Evolutionary conservation across 2,113 vertebrate genomes (phyloP), one percentile per base, ranked within the genome.

Genomic region (Gavialis gangeticus): DNA sequence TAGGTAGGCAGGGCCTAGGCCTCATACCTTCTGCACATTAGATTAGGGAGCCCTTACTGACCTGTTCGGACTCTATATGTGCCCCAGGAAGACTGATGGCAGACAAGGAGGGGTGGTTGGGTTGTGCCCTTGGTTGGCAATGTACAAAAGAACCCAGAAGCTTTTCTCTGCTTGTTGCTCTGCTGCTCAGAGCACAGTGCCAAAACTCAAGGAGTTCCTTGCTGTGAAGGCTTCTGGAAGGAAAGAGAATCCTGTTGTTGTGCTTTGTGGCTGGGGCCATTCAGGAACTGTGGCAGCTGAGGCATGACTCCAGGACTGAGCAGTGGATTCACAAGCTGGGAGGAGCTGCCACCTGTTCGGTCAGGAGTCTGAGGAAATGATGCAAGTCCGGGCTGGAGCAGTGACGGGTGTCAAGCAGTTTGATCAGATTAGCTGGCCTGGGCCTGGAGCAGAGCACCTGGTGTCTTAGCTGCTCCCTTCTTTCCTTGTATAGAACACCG

Each of bases 401-500:
- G 46, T 46, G 46, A 46, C 3, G 46, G 1, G 28, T 21, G 76
- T 10, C 21, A 18, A 37, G 27, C 59, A 21, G 76, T 79, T 67
- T 58, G 15, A 16, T 55, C 92, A 57, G 60, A 10, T 82, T 77
- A 76, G 59, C 64, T 73, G 81, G 55, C 30, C 58, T 13, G 64
- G 1, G 0, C 89, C 84, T 25, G 67, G 71, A 59, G 84, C 88
- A 3, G 56, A 64, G 55, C 75, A 82, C 30, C 77, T 86, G 75
- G 6, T 24, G 16, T 28, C 34, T 30, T 69, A 46, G 27, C 62
- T 92, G 1, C 10, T 82, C 79, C 46, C 60, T 75, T 85, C 82
- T 79, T 34, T 84, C 93, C 93, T 24, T 4, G 57, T 54, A 1
- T 96, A 99, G 99, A 99, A 60, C 99, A 99, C 97, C 99, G 99